A percentile compares a stretch with the other conserved stretches of the same genome.
Evolutionary conservation across 1,140 invertebrate species (phyloP).

Genomic region (Bombyx mori): DNA sequence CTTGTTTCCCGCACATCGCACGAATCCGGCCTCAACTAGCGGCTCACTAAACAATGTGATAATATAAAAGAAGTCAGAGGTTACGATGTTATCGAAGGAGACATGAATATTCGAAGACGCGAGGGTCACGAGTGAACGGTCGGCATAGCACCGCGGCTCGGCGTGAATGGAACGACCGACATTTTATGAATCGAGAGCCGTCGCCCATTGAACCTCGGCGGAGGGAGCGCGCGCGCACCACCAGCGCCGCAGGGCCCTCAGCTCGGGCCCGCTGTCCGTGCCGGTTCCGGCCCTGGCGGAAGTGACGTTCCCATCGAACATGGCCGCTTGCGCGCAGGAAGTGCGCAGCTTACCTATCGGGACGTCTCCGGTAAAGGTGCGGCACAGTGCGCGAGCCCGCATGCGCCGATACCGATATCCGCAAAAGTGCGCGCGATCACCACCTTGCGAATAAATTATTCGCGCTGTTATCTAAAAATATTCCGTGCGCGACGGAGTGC

Average conservation of each 20-base stretch:
- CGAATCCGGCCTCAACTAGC: conserved; percentile 47
- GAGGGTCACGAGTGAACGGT: conserved; percentile 68
- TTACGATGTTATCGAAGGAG: conserved; percentile 67
- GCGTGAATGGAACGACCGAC: conserved; percentile 68
- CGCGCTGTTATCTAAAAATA: conserved; percentile 69
- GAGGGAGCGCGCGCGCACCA: conserved; percentile 29
- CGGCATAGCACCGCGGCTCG: conserved; percentile 56
- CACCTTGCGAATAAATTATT: conserved; percentile 65
- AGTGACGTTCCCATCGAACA: conserved; percentile 63
- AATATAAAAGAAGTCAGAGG: conserved; percentile 68
- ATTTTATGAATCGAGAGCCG: conserved; percentile 69
- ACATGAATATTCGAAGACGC: conserved; percentile 70
- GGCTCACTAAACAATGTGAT: conserved; percentile 62
- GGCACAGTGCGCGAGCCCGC: conserved; percentile 37
- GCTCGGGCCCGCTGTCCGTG: conserved; percentile 22
- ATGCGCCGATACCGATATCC: conserved; percentile 47
- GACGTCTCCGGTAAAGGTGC: conserved; percentile 47
- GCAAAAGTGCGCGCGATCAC: conserved; percentile 61
- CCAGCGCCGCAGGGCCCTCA: conserved; percentile 27
- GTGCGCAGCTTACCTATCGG: conserved; percentile 69
- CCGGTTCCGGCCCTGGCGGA: conserved; percentile 56
- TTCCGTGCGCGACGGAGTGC: conserved; percentile 54
- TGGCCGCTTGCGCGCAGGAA: conserved; percentile 67
- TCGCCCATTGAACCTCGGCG: conserved; percentile 59
- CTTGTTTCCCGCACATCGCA: conserved; percentile 52